These are phyloP conservation scores for Lucilia cuprina DNA, from an alignment of 1,140 invertebrate species.

Conservation along the genomic window DNA sequence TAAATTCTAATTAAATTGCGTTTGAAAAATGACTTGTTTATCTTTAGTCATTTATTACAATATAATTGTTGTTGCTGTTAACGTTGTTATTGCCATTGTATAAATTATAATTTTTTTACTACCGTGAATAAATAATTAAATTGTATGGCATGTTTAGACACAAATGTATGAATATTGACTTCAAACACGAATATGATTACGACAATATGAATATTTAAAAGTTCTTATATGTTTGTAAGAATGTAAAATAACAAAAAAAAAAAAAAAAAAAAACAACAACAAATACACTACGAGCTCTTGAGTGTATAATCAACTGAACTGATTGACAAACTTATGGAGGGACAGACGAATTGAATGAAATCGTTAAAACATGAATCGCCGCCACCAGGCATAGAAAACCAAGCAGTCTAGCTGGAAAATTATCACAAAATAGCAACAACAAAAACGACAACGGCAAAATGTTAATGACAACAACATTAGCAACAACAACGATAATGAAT, in stretches of 20 bases:
- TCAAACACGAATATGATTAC: too few relatives aligned
- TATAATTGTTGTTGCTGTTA: background rate
- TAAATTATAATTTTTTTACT: background rate
- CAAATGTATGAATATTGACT: background rate
- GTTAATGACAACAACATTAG: background rate
- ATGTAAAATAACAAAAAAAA: too few relatives aligned
- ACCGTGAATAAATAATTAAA: slow-evolving; percentile 19
- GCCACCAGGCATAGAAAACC: background rate
- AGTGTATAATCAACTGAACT: background rate
- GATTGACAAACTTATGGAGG: background rate
- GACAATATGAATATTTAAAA: too few relatives aligned
- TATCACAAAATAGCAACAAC: background rate
- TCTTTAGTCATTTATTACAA: slow-evolving; percentile 1
- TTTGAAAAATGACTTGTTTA: background rate
- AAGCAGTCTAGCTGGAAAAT: slow-evolving; percentile 28
- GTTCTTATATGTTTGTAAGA: background rate
- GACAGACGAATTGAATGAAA: background rate
- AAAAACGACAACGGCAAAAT: background rate
- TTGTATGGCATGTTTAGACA: slow-evolving; percentile 11
- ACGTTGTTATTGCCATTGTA: background rate
- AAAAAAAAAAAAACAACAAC: too few relatives aligned
- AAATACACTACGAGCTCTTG: background rate
- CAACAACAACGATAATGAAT: background rate
- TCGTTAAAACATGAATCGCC: slow-evolving; percentile 12
- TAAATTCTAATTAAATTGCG: slow-evolving; percentile 15